Evolutionary conservation across 1,140 invertebrate genomes (phyloP), one percentile per base, ranked within the genome.

Genomic region (Drosophila lacertosa): DNA sequence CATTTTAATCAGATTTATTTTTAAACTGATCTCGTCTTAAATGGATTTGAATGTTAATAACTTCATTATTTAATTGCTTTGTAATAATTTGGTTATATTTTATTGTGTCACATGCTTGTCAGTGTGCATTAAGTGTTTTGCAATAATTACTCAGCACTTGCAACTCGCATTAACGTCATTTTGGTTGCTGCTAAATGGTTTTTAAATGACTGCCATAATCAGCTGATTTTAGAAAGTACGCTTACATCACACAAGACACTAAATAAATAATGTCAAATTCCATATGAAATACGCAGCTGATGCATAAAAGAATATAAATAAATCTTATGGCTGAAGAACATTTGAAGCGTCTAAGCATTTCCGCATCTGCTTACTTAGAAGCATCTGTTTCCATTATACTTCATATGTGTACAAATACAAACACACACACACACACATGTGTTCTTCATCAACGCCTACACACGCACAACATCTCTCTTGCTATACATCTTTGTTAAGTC

Each of bases 401-500:
- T 51, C 33, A 53, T 48, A 40, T 60, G 32, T 35, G 45, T 39
- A 55, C 42, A 51, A 18, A 47, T 47, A 55, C 32, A 47, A 11
- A 48, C 39, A 42, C 42, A 51, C 18, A 47, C 53, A 55, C 32
- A 47, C 7, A 48, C 39, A 42, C 39, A 57, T 62, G 63, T 64
- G 76, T 53, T 39, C 76, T 84, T 73, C 78, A 83, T 84, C 75
- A 79, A 83, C 54, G 74, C 69, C 68, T 74, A 51, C 48, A 10
- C 53, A 32, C 63, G 32, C 45, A 45, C 58, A 11, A 40, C 45
- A 50, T 58, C 51, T 62, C 51, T 62, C 57, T 24, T 18, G 47
- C 67, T 59, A 53, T 84, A 86, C 59, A 84, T 86, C 77, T 76
- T 74, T 80, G 80, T 77, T 86, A 80, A 64, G 69, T 81, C 79